A percentile compares a stretch with the other conserved stretches of the same genome.
Conservation (phyloP, 2,888 invertebrate species). For the Ophion ellenae region DNA sequence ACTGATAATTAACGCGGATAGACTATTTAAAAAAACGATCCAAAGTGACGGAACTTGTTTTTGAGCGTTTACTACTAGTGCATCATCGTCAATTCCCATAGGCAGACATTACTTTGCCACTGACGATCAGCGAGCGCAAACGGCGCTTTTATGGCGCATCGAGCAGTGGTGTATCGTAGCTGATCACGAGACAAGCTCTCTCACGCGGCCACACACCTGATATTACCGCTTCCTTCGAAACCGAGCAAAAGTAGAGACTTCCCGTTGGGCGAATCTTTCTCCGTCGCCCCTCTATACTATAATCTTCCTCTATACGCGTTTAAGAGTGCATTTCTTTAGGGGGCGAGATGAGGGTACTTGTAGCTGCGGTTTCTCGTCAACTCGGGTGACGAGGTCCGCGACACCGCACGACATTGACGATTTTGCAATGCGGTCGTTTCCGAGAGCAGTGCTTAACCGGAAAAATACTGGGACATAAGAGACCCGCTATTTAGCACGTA, state of each 20-base stretch:
- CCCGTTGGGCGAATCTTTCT: conserved; percentile 36
- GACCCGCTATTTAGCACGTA: conserved; percentile 59
- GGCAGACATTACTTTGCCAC: conserved; percentile 21
- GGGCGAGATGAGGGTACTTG: conserved; percentile 51
- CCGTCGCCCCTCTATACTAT: not conserved
- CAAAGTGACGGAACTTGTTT: not conserved
- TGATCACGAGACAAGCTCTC: conserved; percentile 42
- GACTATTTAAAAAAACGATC: too few relatives aligned
- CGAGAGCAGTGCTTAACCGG: conserved; percentile 60
- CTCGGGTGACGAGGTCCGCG: conserved; percentile 18
- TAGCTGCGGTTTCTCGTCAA: conserved; percentile 60
- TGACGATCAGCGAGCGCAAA: conserved; percentile 13
- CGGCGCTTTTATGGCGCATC: conserved; percentile 16
- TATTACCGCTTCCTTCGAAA: conserved; percentile 36
- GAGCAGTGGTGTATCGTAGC: not conserved
- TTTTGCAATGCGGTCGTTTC: conserved; percentile 65
- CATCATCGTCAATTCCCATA: conserved; percentile 15
- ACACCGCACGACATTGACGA: conserved; percentile 60
- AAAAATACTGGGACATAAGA: conserved; percentile 61
- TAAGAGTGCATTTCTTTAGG: conserved; percentile 40
- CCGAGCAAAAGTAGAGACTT: conserved; percentile 51
- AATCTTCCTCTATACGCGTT: not conserved
- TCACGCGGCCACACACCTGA: conserved; percentile 44
- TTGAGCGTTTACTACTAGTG: not conserved
- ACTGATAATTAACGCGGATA: too few relatives aligned